Conservation (phyloP, 2,888 invertebrate genomes). For the Pelosia muscerda region DNA sequence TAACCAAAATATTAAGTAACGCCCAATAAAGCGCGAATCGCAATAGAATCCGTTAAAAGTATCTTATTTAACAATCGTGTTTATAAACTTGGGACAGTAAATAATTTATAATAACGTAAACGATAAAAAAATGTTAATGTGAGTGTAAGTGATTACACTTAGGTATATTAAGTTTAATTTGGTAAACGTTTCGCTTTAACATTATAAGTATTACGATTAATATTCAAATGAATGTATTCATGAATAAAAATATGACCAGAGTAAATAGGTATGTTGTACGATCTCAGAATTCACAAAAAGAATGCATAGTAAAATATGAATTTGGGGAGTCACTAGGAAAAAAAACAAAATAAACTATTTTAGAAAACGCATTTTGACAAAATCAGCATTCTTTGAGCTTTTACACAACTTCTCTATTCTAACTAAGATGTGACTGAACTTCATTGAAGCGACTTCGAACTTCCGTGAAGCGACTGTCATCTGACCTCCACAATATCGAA, state of each 20-base stretch:
- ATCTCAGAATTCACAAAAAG: too few species aligned
- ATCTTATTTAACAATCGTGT: background rate
- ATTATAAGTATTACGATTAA: too few species aligned
- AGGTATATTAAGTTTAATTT: background rate
- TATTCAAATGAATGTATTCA: background rate
- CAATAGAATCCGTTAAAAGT: background rate
- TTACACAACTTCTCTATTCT: too few species aligned
- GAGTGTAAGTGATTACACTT: background rate
- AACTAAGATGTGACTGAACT: too few species aligned
- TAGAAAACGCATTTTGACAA: background rate
- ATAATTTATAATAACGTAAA: background rate
- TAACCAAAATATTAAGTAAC: background rate
- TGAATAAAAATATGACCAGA: background rate
- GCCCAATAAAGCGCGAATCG: background rate
- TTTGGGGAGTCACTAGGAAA: background rate
- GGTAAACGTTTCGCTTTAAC: background rate
- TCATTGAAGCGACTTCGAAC: too few species aligned
- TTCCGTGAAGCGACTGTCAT: too few species aligned
- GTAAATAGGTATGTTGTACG: background rate
- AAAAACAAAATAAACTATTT: background rate
- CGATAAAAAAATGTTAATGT: background rate
- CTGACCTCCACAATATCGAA: too few species aligned
- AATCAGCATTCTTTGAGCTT: too few species aligned
- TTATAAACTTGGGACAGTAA: background rate
- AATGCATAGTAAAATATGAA: background rate